These are phyloP conservation scores for Erythrocercus mccallii DNA, from an alignment of 2,113 vertebrate species.

Conservation along the genomic window DNA sequence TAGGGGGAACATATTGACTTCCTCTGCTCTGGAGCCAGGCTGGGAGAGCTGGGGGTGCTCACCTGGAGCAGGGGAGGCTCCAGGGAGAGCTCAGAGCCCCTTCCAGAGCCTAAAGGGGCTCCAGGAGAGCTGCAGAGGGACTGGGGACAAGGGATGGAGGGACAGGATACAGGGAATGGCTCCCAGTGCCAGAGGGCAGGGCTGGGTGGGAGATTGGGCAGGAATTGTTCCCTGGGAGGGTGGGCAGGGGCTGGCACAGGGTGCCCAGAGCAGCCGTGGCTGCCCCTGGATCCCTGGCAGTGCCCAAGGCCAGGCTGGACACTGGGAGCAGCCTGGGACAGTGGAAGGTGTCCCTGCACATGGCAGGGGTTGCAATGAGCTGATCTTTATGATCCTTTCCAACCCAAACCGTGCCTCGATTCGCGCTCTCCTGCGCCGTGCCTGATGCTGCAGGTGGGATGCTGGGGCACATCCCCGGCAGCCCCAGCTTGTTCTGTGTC, in stretches of 20 bases:
- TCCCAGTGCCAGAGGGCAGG: background rate
- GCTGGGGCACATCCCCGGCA: background rate
- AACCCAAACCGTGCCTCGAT: background rate
- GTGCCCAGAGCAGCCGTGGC: background rate
- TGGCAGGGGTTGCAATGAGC: accelerated
- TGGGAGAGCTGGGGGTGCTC: background rate
- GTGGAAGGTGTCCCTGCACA: background rate
- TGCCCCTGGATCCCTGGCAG: background rate
- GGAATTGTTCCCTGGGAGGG: accelerated
- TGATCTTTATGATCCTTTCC: background rate
- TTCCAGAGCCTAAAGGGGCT: background rate
- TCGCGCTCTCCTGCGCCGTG: background rate
- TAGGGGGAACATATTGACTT: background rate
- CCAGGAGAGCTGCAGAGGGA: background rate
- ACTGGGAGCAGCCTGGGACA: accelerated
- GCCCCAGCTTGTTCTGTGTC: background rate
- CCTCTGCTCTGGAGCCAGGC: background rate
- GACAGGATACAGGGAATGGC: background rate
- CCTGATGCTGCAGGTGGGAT: background rate
- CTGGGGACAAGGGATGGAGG: background rate
- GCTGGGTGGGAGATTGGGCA: accelerated
- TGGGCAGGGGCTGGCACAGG: background rate
- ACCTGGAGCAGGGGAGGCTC: background rate
- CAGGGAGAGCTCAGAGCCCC: background rate
- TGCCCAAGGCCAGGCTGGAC: accelerated